phyloP scores from a whole-genome alignment of 2,797 vertebrate genomes.

The Nyctalus aviator region DNA sequence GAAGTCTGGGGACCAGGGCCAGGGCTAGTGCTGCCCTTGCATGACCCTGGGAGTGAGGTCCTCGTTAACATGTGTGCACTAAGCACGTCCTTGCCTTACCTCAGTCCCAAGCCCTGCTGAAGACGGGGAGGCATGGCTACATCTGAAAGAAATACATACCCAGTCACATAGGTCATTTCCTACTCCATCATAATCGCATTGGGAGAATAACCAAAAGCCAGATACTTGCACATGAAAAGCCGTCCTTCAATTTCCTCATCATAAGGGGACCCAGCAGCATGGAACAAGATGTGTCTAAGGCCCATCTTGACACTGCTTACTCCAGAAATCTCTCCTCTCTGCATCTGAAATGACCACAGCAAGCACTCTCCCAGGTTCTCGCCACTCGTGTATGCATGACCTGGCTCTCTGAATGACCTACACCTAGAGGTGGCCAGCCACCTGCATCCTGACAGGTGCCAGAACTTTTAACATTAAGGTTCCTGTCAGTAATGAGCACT shows the following conservation, averaged over 20 bases:
- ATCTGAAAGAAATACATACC: not conserved
- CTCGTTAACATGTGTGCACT: not conserved
- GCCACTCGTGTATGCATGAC: conserved; percentile 34
- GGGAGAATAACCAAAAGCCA: conserved; percentile 71
- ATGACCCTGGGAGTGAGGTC: fast-evolving
- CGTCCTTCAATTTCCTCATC: conserved; percentile 67
- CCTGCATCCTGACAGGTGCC: conserved; percentile 59
- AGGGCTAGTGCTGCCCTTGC: not conserved
- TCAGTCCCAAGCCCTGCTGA: not conserved
- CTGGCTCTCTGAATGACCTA: conserved; percentile 35
- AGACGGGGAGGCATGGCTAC: not conserved
- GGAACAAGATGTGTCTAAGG: conserved; percentile 12
- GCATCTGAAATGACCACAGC: conserved; percentile 61
- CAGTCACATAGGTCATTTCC: conserved; percentile 36
- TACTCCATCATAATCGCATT: conserved; percentile 63
- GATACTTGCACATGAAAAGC: conserved; percentile 63
- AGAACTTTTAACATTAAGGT: conserved; percentile 75
- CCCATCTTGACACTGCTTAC: conserved; percentile 60
- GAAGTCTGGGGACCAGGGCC: not conserved
- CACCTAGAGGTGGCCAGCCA: conserved; percentile 70
- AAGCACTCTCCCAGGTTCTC: conserved; percentile 35
- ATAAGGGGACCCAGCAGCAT: not conserved
- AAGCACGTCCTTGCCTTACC: not conserved
- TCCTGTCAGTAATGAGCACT: conserved; percentile 77
- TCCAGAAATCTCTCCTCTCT: conserved; percentile 66